These are phyloP conservation scores for Nineta flava DNA, from an alignment of 2,888 invertebrate genomes.

Conservation along the genomic window DNA sequence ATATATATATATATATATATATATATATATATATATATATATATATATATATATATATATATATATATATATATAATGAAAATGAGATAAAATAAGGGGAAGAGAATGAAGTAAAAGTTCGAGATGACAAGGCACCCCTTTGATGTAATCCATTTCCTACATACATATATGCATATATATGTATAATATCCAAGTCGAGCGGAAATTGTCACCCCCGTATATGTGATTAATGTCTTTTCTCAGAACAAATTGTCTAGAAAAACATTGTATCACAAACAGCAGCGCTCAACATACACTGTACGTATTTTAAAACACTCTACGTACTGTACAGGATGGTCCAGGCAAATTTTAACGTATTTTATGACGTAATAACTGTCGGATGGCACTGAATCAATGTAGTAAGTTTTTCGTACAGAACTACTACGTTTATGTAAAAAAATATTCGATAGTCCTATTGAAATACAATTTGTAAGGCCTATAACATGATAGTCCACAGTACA, in stretches of 20 bases:
- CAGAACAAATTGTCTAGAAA: constrained; percentile 35
- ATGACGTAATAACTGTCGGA: too few species aligned
- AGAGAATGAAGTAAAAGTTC: background rate
- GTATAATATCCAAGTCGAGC: background rate
- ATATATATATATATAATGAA: background rate
- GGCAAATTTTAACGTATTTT: too few species aligned
- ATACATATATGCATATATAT: background rate
- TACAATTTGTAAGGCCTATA: too few species aligned
- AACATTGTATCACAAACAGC: constrained; percentile 28
- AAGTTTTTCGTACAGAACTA: too few species aligned
- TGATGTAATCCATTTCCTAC: constrained; percentile 9
- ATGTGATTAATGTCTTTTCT: constrained; percentile 29
- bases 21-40: background rate
- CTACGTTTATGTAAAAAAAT: too few species aligned
- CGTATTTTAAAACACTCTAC: too few species aligned
- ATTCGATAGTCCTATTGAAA: too few species aligned
- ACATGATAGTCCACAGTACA: too few species aligned
- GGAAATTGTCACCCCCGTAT: constrained; percentile 10
- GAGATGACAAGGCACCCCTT: constrained; percentile 6
- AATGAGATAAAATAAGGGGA: background rate
- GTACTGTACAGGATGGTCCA: constrained; percentile 6
- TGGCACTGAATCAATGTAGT: too few species aligned
- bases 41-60: background rate
- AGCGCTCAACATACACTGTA: constrained; percentile 8
- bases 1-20: background rate